Evolutionary conservation across 2,113 vertebrate genomes (phyloP).

Genomic region (Condylura cristata): DNA sequence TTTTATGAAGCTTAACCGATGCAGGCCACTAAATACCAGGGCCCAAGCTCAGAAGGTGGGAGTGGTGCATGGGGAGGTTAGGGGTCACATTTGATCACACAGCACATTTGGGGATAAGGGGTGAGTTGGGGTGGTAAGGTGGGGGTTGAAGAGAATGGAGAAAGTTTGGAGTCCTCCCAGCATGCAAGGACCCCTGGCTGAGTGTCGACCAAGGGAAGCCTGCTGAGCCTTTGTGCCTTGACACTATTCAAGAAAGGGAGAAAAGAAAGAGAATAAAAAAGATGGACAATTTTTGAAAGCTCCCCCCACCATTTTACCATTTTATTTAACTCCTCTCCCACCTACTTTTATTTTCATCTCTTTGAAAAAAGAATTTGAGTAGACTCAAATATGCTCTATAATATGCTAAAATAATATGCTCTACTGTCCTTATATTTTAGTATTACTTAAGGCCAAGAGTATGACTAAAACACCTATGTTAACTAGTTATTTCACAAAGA

Average conservation of each 20-base stretch:
- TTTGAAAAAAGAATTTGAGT: background rate
- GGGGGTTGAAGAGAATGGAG: background rate
- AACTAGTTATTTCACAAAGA: background rate
- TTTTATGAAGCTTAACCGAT: background rate
- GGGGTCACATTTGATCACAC: slow-evolving; percentile 15
- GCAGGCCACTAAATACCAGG: background rate
- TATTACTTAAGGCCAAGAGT: background rate
- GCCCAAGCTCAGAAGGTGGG: background rate
- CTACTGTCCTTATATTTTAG: background rate
- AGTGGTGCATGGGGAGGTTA: too few relatives aligned
- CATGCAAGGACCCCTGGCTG: background rate
- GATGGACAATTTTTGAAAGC: slow-evolving; percentile 62
- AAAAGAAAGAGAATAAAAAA: slow-evolving; percentile 64
- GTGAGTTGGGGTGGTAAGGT: fast-evolving
- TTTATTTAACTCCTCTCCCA: slow-evolving; percentile 45
- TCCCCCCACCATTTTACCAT: slow-evolving; percentile 23
- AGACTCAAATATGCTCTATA: background rate
- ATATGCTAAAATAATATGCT: too few relatives aligned
- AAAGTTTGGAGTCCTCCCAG: background rate
- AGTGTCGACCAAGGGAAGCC: slow-evolving; percentile 11
- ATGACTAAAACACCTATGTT: fast-evolving
- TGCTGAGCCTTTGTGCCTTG: slow-evolving; percentile 39
- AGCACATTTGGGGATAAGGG: background rate
- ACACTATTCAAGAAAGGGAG: slow-evolving; percentile 52
- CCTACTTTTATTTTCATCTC: slow-evolving; percentile 2